Conservation (phyloP, 2,797 vertebrate species). For the Enteromius mattozi region DNA sequence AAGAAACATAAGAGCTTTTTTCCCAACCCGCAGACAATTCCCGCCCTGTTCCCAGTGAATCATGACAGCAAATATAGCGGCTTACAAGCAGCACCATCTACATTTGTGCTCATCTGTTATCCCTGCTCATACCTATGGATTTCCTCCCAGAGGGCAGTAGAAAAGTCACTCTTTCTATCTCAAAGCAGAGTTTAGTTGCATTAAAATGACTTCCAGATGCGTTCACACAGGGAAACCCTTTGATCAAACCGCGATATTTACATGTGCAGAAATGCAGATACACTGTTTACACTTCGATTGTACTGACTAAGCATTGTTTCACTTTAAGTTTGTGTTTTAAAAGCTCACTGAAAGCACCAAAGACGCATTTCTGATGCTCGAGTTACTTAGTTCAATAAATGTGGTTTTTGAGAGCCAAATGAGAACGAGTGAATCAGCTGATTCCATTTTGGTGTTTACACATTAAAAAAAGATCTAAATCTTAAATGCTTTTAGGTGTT, state of each 20-base stretch:
- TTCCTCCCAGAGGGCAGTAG: background rate
- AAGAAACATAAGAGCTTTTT: constrained; percentile 14
- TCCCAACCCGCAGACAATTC: constrained; percentile 12
- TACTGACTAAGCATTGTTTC: constrained; percentile 8
- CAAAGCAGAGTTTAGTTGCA: constrained; percentile 19
- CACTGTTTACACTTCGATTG: background rate
- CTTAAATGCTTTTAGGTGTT: background rate
- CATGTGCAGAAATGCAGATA: constrained; percentile 10
- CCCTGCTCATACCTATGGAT: background rate
- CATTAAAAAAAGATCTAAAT: background rate
- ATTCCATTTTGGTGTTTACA: background rate
- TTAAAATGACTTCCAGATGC: constrained; percentile 53
- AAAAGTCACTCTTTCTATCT: constrained; percentile 5
- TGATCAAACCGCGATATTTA: constrained; percentile 32
- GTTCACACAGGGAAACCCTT: constrained; percentile 23
- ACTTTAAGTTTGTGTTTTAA: background rate
- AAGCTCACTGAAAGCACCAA: background rate
- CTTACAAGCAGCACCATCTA: background rate
- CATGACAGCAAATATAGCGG: background rate
- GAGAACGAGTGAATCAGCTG: background rate
- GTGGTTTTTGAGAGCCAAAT: background rate
- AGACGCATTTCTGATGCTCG: background rate
- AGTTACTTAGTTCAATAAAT: constrained; percentile 9
- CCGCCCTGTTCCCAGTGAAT: constrained; percentile 14
- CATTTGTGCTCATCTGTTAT: background rate